These are phyloP conservation scores for Oxyruncus cristatus DNA, from an alignment of 2,113 vertebrate species.

Conservation along the genomic window DNA sequence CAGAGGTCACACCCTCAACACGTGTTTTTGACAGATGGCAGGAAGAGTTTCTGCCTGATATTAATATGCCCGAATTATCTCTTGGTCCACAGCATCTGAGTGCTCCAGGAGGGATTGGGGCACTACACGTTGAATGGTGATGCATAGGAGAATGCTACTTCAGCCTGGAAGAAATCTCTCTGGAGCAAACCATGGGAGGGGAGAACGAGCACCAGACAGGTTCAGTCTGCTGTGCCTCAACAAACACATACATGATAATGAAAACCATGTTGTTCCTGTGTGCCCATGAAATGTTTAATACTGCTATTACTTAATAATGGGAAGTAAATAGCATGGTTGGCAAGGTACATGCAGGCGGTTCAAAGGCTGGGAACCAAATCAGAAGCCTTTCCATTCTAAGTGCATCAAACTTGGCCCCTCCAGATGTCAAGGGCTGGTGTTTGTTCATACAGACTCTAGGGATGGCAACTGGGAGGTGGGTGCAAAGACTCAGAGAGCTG, in stretches of 20 bases:
- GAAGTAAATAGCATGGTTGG: background rate
- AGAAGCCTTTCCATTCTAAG: background rate
- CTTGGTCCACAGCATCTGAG: background rate
- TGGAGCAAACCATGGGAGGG: background rate
- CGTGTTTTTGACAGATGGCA: background rate
- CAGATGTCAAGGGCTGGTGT: background rate
- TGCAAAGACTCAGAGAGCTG: background rate
- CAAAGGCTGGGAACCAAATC: background rate
- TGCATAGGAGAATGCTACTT: background rate
- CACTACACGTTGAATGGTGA: rapidly evolving
- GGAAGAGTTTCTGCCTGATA: background rate
- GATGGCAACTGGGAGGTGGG: background rate
- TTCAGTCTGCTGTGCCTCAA: background rate
- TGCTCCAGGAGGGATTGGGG: background rate
- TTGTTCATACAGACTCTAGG: background rate
- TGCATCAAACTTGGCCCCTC: background rate
- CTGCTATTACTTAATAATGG: background rate
- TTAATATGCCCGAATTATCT: background rate
- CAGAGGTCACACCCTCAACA: background rate
- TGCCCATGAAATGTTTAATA: background rate
- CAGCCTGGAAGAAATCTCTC: background rate
- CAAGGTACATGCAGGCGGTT: background rate
- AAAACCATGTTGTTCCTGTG: background rate
- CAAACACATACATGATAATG: rapidly evolving
- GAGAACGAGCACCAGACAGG: rapidly evolving